phyloP scores from a whole-genome alignment of 2,113 vertebrate species.

The Megaptera novaeangliae region DNA sequence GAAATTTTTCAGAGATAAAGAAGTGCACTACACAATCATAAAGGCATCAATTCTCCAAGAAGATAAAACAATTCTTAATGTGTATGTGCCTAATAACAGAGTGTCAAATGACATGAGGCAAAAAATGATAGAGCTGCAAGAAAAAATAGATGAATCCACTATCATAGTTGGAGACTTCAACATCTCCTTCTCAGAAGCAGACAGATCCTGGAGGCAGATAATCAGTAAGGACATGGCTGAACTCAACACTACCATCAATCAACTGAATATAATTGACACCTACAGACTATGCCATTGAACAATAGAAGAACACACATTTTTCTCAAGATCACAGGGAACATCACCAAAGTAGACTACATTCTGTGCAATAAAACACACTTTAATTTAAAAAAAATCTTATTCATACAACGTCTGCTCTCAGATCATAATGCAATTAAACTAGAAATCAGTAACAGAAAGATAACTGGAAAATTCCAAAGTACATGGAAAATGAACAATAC shows the following conservation, averaged over 20 bases:
- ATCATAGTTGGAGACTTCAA: neutral
- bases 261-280: neutral
- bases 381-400: neutral
- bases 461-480: neutral
- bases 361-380: neutral
- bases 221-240: neutral
- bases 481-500: neutral
- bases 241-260: neutral
- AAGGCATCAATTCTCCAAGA: neutral
- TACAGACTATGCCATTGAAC: neutral
- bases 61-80: neutral
- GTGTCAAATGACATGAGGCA: neutral
- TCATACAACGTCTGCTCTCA: neutral
- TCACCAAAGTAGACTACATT: neutral
- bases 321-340: neutral
- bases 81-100: neutral
- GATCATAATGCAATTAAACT: neutral
- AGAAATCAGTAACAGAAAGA: neutral
- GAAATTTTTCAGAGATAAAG: neutral
- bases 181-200: neutral
- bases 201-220: neutral
- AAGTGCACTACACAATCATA: neutral
- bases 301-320: neutral
- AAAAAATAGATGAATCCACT: neutral
- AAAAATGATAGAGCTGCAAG: neutral